Conservation (phyloP, 2,888 invertebrate species). For the Xylota sylvarum region DNA sequence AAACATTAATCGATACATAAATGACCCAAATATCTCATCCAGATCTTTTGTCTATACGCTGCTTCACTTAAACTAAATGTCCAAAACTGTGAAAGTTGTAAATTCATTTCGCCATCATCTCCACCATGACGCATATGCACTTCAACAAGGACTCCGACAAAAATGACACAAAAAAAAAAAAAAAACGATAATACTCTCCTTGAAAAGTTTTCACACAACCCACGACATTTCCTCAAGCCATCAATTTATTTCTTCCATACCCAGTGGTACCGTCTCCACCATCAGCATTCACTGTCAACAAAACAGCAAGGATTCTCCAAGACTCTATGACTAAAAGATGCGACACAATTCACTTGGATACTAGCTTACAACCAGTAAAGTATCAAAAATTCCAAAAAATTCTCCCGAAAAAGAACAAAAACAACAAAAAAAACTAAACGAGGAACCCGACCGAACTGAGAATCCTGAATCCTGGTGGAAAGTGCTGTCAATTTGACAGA, state of each 20-base stretch:
- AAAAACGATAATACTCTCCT: slow-evolving; percentile 30
- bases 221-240: slow-evolving; percentile 31
- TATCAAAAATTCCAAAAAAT: slow-evolving; percentile 51
- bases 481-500: slow-evolving; percentile 76
- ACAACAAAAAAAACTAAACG: slow-evolving; percentile 16
- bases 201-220: slow-evolving; percentile 18
- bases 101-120: slow-evolving; percentile 51
- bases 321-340: slow-evolving; percentile 44
- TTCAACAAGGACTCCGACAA: slow-evolving; percentile 6
- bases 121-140: slow-evolving; percentile 1
- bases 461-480: slow-evolving; percentile 35
- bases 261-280: neutral
- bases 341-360: slow-evolving; percentile 60
- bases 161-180: slow-evolving; percentile 9
- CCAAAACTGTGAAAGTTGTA: slow-evolving; percentile 43
- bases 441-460: slow-evolving; percentile 2
- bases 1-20: neutral
- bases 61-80: slow-evolving; percentile 26
- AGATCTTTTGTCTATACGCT: slow-evolving; percentile 15
- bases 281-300: slow-evolving; percentile 37
- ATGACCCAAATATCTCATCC: slow-evolving; percentile 13
- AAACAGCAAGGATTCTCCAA: slow-evolving; percentile 28
- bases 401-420: slow-evolving; percentile 17
- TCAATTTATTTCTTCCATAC: slow-evolving; percentile 24
- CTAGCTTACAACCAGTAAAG: slow-evolving; percentile 48